Evolutionary conservation across 2,797 vertebrate genomes (phyloP).

Genomic region (Zalophus californianus): DNA sequence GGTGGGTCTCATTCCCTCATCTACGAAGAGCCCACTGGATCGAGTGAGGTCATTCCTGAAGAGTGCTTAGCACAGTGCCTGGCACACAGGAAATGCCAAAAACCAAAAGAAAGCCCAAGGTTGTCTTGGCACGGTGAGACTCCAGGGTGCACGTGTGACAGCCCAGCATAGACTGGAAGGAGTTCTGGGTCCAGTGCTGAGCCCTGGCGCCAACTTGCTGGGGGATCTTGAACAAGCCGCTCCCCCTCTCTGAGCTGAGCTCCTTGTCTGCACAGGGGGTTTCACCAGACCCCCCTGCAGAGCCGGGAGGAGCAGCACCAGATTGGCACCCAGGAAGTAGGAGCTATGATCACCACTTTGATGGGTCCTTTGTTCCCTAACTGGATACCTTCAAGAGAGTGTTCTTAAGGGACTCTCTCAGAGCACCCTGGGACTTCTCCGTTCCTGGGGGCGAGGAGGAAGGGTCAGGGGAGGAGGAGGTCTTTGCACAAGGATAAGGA

Average conservation of each 20-base stretch:
- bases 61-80: neutral
- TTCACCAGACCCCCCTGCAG: neutral
- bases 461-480: neutral
- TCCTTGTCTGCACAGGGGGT: neutral
- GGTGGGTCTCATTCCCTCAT: neutral
- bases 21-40: neutral
- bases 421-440: neutral
- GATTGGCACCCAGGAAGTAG: neutral
- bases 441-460: neutral
- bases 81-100: neutral
- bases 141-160: neutral
- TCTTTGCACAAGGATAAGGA: neutral
- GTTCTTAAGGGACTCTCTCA: neutral
- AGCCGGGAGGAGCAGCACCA: neutral
- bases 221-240: neutral
- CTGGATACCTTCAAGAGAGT: neutral
- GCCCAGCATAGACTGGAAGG: neutral
- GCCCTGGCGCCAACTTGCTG: neutral
- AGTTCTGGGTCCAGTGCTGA: neutral
- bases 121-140: neutral
- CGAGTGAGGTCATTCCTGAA: neutral
- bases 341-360: neutral
- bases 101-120: neutral
- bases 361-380: neutral
- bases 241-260: neutral